Evolutionary conservation across 2,888 invertebrate genomes (phyloP), one percentile per base, ranked within the genome.

Genomic region (Resseliella maxima): DNA sequence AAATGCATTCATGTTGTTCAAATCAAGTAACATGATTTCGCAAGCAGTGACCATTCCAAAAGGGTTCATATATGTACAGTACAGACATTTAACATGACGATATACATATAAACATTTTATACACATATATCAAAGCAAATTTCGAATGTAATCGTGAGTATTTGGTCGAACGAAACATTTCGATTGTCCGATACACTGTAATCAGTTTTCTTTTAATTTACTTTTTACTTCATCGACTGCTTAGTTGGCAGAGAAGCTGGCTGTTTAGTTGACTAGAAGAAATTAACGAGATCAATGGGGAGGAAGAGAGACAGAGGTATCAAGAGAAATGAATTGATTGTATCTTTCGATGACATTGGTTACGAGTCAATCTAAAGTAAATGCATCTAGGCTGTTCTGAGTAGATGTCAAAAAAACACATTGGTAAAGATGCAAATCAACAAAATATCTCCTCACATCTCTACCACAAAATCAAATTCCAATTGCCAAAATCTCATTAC

Each of bases 11-110:
- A 18, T 72, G 72, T 50, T 50, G 50, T 72, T 31, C 12, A 72
- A 72, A 72, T 72, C 72, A 72, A 72, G 72, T 72, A 72, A 72
- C 72, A 72, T 72, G 72, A 72, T 72, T 72, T 72, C 15, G 35
- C 72, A 31, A 27, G 18, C 31, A 31, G 31, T 18, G 31, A 27
- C n/a, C 31, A 72, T 72, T 31, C 31, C 72, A 35, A 31, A 31
- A 27, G 31, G 72, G 72, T 12, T 31, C 3, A 2, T 59, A 6
- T n/a, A 59, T 12, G 41, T 5, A 5, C 5, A 41, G 6, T 24
- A 59, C 24, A 59, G 59, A 50, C 46, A 50, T 2, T 50, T 50
- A 50, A 50, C 46, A 50, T 50, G 46, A n/a, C 46, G 18, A 18
- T 18, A 50, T 50, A 15, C 46, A 15, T 50, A 18, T 50, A 18